phyloP scores from a whole-genome alignment of 2,888 invertebrate genomes.

The Syrista parreyssii region DNA sequence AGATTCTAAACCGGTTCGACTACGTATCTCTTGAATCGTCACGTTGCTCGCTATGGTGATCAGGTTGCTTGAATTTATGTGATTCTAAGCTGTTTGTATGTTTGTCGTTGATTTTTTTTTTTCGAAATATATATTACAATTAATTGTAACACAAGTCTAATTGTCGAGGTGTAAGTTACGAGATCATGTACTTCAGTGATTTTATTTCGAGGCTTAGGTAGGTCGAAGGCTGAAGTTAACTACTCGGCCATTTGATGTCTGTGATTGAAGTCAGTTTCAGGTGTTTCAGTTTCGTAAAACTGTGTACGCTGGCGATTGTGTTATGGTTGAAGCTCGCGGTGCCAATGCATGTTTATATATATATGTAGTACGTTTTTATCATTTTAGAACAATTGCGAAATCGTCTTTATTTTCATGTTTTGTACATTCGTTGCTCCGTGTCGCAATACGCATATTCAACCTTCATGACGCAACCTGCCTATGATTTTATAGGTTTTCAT shows the following conservation, averaged over 20 bases:
- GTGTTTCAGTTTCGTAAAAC: not conserved
- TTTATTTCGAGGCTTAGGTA: too few relatives aligned
- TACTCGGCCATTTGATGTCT: too few relatives aligned
- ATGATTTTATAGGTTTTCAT: conserved; percentile 1
- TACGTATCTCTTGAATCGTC: not conserved
- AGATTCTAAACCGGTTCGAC: not conserved
- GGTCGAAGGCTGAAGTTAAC: too few relatives aligned
- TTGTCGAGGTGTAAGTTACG: too few relatives aligned
- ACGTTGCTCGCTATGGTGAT: not conserved
- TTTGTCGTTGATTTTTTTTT: not conserved
- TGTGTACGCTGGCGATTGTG: not conserved
- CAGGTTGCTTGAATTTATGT: not conserved
- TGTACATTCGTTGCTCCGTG: not conserved
- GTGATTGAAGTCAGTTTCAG: not conserved
- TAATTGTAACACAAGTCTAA: too few relatives aligned
- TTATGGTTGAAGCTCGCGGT: not conserved
- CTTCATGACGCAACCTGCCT: not conserved
- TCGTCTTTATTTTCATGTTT: not conserved
- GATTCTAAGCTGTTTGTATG: not conserved
- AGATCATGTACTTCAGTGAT: too few relatives aligned
- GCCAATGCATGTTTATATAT: not conserved
- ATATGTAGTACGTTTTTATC: not conserved
- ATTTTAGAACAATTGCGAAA: not conserved
- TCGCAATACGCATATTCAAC: not conserved
- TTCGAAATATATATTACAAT: too few relatives aligned